Evolutionary conservation across 2,113 vertebrate genomes (phyloP).

Genomic region (Australoheros scitulus): DNA sequence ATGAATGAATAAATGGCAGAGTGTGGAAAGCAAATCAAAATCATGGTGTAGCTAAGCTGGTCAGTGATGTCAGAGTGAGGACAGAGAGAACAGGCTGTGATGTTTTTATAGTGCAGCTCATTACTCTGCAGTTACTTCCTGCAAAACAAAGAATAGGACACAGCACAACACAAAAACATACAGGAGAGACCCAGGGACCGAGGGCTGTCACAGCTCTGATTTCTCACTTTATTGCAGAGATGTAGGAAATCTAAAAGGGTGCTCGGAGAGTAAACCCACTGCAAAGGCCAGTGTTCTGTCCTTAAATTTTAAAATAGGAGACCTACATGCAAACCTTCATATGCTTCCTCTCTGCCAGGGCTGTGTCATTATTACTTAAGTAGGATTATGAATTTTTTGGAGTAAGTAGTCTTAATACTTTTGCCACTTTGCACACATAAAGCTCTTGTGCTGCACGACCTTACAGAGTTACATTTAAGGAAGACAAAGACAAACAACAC

Average conservation of each 20-base stretch:
- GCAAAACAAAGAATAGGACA: neutral
- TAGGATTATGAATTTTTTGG: too few relatives aligned
- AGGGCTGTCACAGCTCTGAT: neutral
- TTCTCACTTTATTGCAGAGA: neutral
- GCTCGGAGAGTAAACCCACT: neutral
- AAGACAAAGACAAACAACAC: neutral
- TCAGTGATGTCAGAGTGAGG: neutral
- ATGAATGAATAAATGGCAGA: rapidly evolving
- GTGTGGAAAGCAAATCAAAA: neutral
- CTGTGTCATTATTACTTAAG: too few relatives aligned
- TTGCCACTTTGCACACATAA: too few relatives aligned
- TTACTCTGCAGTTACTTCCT: neutral
- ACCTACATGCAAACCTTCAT: neutral
- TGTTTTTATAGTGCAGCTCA: neutral
- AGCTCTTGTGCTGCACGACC: too few relatives aligned
- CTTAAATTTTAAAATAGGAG: neutral
- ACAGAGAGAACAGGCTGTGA: neutral
- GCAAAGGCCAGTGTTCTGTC: neutral
- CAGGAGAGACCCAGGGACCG: neutral
- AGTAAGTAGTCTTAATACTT: neutral
- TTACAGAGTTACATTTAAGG: neutral
- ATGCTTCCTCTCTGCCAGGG: too few relatives aligned
- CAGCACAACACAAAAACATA: neutral
- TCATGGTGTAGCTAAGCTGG: neutral
- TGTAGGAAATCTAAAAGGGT: neutral